Conservation (phyloP, 2,113 vertebrate genomes). For the Sterrhoptilus dennistouni region DNA sequence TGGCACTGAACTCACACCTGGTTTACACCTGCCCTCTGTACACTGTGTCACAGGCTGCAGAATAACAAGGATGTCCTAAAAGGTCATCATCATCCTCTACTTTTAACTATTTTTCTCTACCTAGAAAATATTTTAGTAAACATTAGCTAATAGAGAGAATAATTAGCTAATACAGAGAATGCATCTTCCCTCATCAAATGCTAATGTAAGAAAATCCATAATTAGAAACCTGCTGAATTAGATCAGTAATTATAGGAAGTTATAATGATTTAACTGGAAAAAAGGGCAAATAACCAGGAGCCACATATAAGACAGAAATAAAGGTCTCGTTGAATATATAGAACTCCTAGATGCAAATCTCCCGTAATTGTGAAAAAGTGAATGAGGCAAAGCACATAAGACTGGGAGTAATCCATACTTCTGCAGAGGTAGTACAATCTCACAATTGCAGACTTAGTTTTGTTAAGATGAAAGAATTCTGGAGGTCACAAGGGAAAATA, state of each 20-base stretch:
- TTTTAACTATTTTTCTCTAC: background rate
- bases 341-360: background rate
- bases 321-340: background rate
- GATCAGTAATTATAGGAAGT: background rate
- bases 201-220: background rate
- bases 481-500: background rate
- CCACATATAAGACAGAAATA: background rate
- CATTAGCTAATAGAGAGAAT: background rate
- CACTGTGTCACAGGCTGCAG: background rate
- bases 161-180: background rate
- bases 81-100: rapidly evolving
- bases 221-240: background rate
- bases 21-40: background rate
- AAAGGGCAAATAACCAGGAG: background rate
- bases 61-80: background rate
- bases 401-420: background rate
- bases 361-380: background rate
- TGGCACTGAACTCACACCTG: background rate
- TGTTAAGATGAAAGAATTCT: background rate
- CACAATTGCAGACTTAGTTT: background rate
- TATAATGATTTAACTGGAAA: background rate
- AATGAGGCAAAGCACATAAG: background rate
- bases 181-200: background rate
- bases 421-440: background rate
- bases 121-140: background rate